phyloP scores from a whole-genome alignment of 2,113 vertebrate species.

The Sisor rabdophorus region DNA sequence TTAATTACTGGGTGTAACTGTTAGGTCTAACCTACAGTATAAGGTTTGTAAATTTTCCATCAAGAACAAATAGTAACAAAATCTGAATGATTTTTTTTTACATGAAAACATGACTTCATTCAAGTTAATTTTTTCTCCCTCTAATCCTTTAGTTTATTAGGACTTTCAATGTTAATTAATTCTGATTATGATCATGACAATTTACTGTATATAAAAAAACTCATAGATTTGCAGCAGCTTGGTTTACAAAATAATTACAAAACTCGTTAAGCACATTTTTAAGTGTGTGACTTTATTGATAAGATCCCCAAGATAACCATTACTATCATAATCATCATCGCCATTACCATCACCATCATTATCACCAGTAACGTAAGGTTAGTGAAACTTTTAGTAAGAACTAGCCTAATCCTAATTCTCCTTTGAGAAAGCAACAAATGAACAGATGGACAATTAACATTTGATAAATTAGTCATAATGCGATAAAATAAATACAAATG shows the following conservation, averaged over 20 bases:
- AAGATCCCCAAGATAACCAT: constrained; percentile 35
- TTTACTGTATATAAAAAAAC: neutral
- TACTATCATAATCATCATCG: constrained; percentile 34
- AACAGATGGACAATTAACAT: neutral
- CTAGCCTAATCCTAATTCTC: constrained; percentile 6
- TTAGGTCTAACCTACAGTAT: neutral
- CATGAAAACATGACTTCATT: neutral
- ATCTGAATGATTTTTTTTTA: neutral
- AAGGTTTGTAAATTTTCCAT: neutral
- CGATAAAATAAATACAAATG: neutral
- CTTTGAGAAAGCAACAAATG: neutral
- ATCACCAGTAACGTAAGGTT: constrained; percentile 30
- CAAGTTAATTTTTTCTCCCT: neutral
- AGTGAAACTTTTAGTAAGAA: constrained; percentile 22
- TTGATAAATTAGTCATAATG: neutral
- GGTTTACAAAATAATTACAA: constrained; percentile 14
- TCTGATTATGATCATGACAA: neutral
- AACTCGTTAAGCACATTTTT: constrained; percentile 27
- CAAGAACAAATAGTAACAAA: neutral
- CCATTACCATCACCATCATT: constrained; percentile 18
- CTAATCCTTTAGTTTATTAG: neutral
- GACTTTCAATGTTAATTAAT: neutral
- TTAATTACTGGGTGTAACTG: neutral
- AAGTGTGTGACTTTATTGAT: constrained; percentile 47
- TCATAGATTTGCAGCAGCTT: too few species aligned